These are phyloP conservation scores for Diabrotica undecimpunctata DNA, from an alignment of 1,140 invertebrate species.

Conservation along the genomic window DNA sequence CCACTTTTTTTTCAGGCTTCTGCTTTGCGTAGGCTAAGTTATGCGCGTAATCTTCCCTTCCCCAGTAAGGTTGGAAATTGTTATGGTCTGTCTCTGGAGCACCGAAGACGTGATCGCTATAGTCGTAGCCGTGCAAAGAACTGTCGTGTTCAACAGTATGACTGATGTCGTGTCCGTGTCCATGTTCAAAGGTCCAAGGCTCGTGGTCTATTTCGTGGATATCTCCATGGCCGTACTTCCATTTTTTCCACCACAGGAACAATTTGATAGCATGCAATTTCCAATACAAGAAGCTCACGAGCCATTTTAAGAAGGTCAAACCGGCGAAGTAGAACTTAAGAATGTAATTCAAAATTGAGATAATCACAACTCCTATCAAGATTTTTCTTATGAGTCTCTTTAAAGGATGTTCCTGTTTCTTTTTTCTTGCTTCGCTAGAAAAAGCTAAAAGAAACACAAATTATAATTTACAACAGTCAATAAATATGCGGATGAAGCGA, in stretches of 20 bases:
- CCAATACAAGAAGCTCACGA: neutral
- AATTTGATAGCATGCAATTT: neutral
- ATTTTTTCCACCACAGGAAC: neutral
- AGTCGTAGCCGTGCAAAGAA: no score
- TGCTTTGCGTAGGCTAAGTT: constrained; percentile 15
- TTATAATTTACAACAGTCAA: neutral
- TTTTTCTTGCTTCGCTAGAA: constrained; percentile 1
- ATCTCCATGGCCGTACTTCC: neutral
- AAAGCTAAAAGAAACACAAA: neutral
- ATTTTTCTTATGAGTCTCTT: constrained; percentile 3
- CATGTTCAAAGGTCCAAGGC: neutral
- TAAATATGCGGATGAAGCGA: neutral
- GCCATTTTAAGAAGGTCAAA: neutral
- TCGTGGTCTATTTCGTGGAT: neutral
- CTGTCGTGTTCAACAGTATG: no score
- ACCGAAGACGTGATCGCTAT: no score
- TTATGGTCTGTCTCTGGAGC: neutral
- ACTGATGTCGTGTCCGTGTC: no score
- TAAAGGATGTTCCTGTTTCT: neutral
- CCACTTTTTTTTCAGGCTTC: neutral
- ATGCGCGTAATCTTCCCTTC: constrained; percentile 12
- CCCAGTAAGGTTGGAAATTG: constrained; percentile 1
- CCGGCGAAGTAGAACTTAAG: constrained; percentile 5
- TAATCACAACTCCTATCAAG: neutral
- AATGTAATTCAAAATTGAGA: neutral